Evolutionary conservation across 1,140 invertebrate genomes (phyloP).

Genomic region (Drosophila ananassae): DNA sequence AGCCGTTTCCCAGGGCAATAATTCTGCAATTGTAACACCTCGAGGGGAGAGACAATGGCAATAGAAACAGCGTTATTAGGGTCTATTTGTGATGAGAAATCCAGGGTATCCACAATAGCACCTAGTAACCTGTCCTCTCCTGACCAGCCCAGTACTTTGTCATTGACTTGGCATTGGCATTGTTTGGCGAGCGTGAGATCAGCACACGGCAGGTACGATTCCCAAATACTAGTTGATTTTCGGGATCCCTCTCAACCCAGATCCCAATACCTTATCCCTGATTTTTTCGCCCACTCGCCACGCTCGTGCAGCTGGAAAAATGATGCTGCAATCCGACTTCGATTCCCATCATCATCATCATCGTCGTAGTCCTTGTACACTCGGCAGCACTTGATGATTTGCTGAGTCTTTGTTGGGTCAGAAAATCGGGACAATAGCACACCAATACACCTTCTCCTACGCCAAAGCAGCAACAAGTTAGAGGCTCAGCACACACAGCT

Average conservation of each 20-base stretch:
- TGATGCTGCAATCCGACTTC: constrained; percentile 70
- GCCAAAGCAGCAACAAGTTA: constrained; percentile 55
- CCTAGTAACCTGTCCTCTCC: constrained; percentile 27
- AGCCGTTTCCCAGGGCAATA: constrained; percentile 78
- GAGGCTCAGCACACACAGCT: constrained; percentile 41
- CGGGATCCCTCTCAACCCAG: constrained; percentile 2
- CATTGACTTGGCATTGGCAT: constrained; percentile 48
- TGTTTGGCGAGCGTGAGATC: constrained; percentile 78
- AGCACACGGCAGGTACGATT: constrained; percentile 74
- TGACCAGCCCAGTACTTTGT: constrained; percentile 63
- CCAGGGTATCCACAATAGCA: constrained; percentile 12
- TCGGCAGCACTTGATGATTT: constrained; percentile 77
- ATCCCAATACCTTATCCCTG: constrained; percentile 8
- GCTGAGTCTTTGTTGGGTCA: constrained; percentile 61
- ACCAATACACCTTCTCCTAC: constrained; percentile 31
- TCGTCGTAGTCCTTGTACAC: constrained; percentile 5
- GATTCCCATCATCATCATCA: constrained; percentile 58
- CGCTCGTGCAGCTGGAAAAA: constrained; percentile 79
- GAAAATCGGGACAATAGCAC: constrained; percentile 54
- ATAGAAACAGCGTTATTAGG: constrained; percentile 61
- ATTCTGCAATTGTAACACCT: constrained; percentile 79
- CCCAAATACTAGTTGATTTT: neutral
- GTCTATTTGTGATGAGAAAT: constrained; percentile 55
- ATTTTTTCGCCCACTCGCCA: constrained; percentile 68
- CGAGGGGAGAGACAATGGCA: constrained; percentile 47